Conservation (phyloP, 2,113 vertebrate genomes). For the Lucifuga dentata region DNA sequence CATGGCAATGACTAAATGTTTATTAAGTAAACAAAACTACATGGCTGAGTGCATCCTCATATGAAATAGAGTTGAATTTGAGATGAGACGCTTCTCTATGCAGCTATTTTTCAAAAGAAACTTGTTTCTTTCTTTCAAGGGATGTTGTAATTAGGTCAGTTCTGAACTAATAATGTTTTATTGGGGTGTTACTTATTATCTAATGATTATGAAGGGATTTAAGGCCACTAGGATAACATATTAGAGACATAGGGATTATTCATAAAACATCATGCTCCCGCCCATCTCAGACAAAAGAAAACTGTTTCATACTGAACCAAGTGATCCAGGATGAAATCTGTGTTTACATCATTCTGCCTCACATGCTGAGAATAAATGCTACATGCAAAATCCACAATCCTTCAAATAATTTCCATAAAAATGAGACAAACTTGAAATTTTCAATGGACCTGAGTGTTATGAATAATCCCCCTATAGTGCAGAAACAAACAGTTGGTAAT, state of each 20-base stretch:
- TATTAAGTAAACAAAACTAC: neutral
- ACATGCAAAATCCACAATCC: constrained; percentile 61
- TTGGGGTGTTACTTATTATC: constrained; percentile 45
- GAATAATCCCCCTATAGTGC: constrained; percentile 78
- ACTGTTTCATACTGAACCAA: constrained; percentile 61
- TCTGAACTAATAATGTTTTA: constrained; percentile 37
- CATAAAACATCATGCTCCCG: constrained; percentile 69
- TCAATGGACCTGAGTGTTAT: constrained; percentile 65
- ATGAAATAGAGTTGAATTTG: neutral
- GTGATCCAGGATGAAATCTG: constrained; percentile 61
- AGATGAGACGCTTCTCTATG: no score
- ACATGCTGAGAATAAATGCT: constrained; percentile 63
- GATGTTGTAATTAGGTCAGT: neutral
- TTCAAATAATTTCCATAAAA: constrained; percentile 25
- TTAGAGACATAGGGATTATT: constrained; percentile 80
- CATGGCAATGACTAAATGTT: neutral
- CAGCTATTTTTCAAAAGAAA: no score
- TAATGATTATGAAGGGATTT: constrained; percentile 60
- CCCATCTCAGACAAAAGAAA: constrained; percentile 42
- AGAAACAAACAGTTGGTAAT: constrained; percentile 77
- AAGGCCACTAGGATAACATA: constrained; percentile 63
- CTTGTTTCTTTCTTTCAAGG: neutral
- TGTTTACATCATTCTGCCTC: constrained; percentile 56
- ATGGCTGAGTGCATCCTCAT: neutral
- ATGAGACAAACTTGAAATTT: constrained; percentile 23